phyloP scores from a whole-genome alignment of 2,888 invertebrate genomes.

The Anarsia innoxiella region DNA sequence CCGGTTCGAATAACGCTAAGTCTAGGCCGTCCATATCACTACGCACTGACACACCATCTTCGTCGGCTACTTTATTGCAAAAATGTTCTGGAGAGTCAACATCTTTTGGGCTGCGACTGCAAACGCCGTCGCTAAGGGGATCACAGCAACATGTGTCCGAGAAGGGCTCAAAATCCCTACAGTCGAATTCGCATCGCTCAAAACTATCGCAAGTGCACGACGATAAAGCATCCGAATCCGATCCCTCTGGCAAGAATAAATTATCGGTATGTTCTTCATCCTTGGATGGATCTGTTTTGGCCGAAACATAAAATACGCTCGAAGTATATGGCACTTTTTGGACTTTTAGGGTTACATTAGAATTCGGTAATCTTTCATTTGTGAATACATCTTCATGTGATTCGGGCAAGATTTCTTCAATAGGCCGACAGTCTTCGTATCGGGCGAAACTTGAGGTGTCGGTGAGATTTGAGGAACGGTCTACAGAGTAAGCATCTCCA shows the following conservation, averaged over 20 bases:
- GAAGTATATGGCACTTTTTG: constrained; percentile 66
- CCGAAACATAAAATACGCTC: constrained; percentile 58
- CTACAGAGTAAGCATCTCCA: constrained; percentile 62
- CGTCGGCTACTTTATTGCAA: constrained; percentile 52
- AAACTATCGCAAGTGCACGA: constrained; percentile 73
- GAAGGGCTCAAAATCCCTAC: constrained; percentile 74
- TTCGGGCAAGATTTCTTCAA: constrained; percentile 41
- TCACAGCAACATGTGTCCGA: constrained; percentile 78
- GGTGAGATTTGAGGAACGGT: constrained; percentile 64
- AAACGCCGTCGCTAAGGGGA: constrained; percentile 64
- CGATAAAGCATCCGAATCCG: constrained; percentile 70
- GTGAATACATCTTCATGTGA: constrained; percentile 32
- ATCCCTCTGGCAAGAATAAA: constrained; percentile 53
- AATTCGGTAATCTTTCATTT: constrained; percentile 33
- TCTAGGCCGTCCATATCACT: constrained; percentile 81
- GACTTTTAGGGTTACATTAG: constrained; percentile 46
- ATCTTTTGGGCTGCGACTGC: constrained; percentile 67
- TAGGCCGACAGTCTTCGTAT: constrained; percentile 61
- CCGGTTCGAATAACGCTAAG: constrained; percentile 79
- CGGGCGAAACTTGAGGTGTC: constrained; percentile 69
- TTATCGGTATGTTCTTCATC: constrained; percentile 44
- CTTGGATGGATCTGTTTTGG: constrained; percentile 45
- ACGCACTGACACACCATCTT: constrained; percentile 59
- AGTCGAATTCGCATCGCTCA: constrained; percentile 74
- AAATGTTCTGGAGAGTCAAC: constrained; percentile 67